These are phyloP conservation scores for Triplophysa yarkandensis DNA, from an alignment of 2,797 vertebrate genomes.

Conservation along the genomic window DNA sequence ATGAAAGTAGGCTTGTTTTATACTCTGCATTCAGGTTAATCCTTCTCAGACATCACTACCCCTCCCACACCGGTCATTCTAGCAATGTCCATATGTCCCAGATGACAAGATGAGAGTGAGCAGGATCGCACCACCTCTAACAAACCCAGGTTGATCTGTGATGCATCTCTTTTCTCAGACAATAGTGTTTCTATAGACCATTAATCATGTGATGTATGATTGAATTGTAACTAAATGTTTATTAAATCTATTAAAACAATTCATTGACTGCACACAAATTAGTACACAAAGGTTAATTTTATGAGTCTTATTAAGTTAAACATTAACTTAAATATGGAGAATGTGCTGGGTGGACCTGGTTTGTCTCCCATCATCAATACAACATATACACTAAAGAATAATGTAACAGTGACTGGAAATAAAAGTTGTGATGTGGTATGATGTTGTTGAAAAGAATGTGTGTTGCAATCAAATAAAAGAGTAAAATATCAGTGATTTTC, in stretches of 20 bases:
- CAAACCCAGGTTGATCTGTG: constrained; percentile 44
- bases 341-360: no score
- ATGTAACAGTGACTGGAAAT: background rate
- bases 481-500: no score
- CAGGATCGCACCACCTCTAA: constrained; percentile 54
- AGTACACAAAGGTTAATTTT: no score
- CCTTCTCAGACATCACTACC: constrained; percentile 64
- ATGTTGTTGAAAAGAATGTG: background rate
- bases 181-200: background rate
- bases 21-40: constrained; percentile 70
- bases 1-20: constrained; percentile 67
- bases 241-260: no score
- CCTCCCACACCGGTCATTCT: constrained; percentile 54
- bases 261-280: no score
- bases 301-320: no score
- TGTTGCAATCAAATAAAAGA: no score
- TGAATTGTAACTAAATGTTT: no score
- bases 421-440: background rate
- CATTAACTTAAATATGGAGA: no score
- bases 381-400: background rate
- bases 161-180: constrained; percentile 14
- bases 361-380: no score
- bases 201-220: no score
- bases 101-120: constrained; percentile 3
- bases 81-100: constrained; percentile 54